Evolutionary conservation across 2,888 invertebrate genomes (phyloP).

Genomic region (Conops quadrifasciatus): DNA sequence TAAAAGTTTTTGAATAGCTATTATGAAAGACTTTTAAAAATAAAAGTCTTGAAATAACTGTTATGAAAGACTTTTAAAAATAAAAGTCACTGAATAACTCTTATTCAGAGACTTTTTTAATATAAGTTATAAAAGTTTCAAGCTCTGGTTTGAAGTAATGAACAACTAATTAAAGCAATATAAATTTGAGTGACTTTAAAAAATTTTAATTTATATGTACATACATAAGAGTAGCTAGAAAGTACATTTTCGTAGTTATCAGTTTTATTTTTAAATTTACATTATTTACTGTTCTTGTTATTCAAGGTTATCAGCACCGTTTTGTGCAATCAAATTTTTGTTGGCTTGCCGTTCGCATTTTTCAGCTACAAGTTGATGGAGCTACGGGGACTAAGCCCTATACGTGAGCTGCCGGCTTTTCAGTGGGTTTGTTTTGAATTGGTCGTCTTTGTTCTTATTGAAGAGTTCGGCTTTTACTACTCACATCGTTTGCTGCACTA

Average conservation of each 20-base stretch:
- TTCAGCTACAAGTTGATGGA: slow-evolving; percentile 72
- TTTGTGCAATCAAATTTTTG: slow-evolving; percentile 76
- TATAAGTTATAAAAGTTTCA: too few relatives aligned
- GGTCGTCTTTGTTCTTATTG: slow-evolving; percentile 76
- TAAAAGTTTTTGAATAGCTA: too few relatives aligned
- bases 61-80: too few relatives aligned
- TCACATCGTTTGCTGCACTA: slow-evolving; percentile 83
- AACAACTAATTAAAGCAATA: too few relatives aligned
- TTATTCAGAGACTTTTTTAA: too few relatives aligned
- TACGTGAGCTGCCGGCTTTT: slow-evolving; percentile 78
- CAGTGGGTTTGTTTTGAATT: slow-evolving; percentile 79
- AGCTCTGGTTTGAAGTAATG: too few relatives aligned
- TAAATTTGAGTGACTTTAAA: too few relatives aligned
- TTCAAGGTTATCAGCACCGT: slow-evolving; percentile 74
- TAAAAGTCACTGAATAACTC: too few relatives aligned
- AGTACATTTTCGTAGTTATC: neutral
- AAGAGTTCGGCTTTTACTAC: slow-evolving; percentile 86
- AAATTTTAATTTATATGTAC: too few relatives aligned
- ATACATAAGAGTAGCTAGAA: too few relatives aligned
- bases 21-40: too few relatives aligned
- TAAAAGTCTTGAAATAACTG: too few relatives aligned
- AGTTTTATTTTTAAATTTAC: neutral
- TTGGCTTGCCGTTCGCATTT: slow-evolving; percentile 73
- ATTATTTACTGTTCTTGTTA: neutral
- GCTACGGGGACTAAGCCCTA: slow-evolving; percentile 73